These are phyloP conservation scores for Alectoris magna DNA, from an alignment of 2,797 vertebrate genomes.

Conservation along the genomic window DNA sequence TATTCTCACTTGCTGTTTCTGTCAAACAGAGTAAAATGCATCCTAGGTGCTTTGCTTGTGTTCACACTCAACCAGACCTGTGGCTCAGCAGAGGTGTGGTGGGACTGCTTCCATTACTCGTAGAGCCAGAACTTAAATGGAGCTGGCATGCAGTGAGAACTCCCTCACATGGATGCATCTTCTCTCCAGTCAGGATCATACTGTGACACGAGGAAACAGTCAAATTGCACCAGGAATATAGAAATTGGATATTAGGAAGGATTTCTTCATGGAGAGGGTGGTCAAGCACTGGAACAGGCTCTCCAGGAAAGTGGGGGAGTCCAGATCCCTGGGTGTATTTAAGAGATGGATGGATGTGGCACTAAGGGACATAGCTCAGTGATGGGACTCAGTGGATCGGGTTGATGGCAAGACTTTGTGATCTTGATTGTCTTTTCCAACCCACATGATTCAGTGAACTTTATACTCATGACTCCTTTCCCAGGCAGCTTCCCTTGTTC, in stretches of 20 bases:
- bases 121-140: not conserved
- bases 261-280: not conserved
- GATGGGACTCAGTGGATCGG: too few relatives aligned
- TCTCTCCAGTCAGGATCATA: not conserved
- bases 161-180: not conserved
- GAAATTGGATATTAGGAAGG: not conserved
- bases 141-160: not conserved
- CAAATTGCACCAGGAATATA: not conserved
- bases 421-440: not conserved
- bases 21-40: not conserved
- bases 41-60: not conserved
- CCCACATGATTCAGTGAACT: not conserved
- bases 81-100: not conserved
- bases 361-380: too few relatives aligned
- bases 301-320: not conserved
- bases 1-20: not conserved
- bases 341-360: not conserved
- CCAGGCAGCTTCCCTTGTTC: not conserved
- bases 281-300: not conserved
- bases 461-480: not conserved
- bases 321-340: not conserved
- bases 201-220: not conserved
- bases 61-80: not conserved
- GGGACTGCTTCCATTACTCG: not conserved
- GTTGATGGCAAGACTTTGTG: too few relatives aligned